A percentile compares a stretch with the other conserved stretches of the same genome.
Evolutionary conservation across 2,888 invertebrate species (phyloP).

Genomic region (Hydrotaea cyrtoneurina): DNA sequence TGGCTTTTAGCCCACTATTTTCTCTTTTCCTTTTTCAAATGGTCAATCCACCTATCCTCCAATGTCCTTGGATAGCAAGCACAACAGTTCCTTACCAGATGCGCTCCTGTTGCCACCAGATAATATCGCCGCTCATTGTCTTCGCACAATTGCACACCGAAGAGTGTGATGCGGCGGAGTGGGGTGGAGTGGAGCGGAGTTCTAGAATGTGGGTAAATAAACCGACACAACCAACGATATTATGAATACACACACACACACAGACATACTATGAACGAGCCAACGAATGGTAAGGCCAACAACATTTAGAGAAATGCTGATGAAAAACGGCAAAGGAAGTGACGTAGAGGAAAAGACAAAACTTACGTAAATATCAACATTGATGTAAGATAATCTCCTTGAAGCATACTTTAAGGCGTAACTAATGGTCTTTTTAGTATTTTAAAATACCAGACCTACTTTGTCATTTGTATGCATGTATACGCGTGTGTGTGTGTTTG

Average conservation of each 20-base stretch:
- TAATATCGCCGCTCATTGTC: constrained; percentile 22
- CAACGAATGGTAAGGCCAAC: constrained; percentile 4
- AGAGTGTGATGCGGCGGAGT: neutral
- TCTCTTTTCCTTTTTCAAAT: no score
- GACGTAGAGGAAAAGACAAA: constrained; percentile 23
- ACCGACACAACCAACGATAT: constrained; percentile 25
- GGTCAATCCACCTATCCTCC: neutral
- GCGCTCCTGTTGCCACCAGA: constrained; percentile 16
- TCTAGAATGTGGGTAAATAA: neutral
- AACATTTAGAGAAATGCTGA: constrained; percentile 1
- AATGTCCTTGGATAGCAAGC: no score
- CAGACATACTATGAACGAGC: constrained; percentile 39
- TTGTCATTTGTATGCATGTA: constrained; percentile 54
- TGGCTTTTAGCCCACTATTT: no score
- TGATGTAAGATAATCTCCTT: constrained; percentile 77
- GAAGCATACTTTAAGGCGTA: constrained; percentile 79
- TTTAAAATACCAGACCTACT: constrained; percentile 77
- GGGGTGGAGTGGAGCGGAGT: neutral
- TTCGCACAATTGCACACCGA: neutral
- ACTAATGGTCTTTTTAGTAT: constrained; percentile 79
- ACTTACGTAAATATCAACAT: constrained; percentile 59
- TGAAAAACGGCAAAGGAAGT: neutral
- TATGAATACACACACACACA: constrained; percentile 57
- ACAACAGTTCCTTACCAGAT: neutral
- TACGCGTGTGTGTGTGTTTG: constrained; percentile 1